phyloP scores from a whole-genome alignment of 2,888 invertebrate species.

The Strigamia maritima region DNA sequence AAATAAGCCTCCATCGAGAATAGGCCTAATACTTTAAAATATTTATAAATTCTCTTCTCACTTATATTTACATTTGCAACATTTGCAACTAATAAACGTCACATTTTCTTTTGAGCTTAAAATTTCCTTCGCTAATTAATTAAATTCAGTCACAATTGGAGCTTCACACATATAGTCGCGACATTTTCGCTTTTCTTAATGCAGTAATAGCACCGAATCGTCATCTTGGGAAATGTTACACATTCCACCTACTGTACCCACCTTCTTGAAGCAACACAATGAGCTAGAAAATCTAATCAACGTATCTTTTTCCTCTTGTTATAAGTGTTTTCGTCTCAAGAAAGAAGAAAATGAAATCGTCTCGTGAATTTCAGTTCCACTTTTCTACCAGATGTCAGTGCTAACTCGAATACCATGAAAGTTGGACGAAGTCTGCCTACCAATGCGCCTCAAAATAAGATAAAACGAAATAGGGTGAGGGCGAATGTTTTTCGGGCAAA shows the following conservation, averaged over 20 bases:
- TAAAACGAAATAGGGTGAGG: background rate
- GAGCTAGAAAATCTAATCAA: slow-evolving; percentile 27
- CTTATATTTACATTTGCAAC: background rate
- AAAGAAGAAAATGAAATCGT: slow-evolving; percentile 20
- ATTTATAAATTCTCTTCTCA: background rate
- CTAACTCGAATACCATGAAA: background rate
- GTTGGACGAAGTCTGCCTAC: background rate
- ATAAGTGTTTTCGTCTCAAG: slow-evolving; percentile 18
- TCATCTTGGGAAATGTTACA: background rate
- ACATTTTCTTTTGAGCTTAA: background rate
- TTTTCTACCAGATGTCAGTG: slow-evolving; percentile 5
- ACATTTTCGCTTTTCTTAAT: slow-evolving; percentile 20
- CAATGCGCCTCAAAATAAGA: background rate
- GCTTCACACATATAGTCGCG: background rate
- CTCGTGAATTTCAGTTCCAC: slow-evolving; percentile 10
- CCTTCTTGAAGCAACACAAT: slow-evolving; percentile 16
- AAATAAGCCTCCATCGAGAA: background rate
- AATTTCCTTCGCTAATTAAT: background rate
- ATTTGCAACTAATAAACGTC: background rate
- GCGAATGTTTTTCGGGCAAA: background rate
- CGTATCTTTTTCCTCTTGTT: slow-evolving; percentile 7
- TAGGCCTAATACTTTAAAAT: background rate
- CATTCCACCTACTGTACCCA: background rate
- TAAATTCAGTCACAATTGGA: slow-evolving; percentile 7
- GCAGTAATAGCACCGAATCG: slow-evolving; percentile 18